Evolutionary conservation across 1,140 invertebrate genomes (phyloP).

Genomic region (Cotesia vestalis): DNA sequence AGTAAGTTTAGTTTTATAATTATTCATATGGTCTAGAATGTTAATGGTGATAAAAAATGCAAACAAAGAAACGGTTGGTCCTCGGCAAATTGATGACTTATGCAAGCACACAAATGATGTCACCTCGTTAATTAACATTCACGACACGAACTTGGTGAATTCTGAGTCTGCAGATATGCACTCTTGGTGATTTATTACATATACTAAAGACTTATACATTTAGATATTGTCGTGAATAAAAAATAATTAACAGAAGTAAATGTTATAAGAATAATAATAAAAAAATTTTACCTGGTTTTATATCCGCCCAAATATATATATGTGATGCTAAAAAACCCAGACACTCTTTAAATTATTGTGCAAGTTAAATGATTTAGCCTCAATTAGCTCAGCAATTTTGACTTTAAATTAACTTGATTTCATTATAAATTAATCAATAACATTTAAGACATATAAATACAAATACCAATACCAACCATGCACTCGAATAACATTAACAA

Average conservation of each 20-base stretch:
- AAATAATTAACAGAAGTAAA: neutral
- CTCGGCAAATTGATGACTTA: conserved; percentile 16
- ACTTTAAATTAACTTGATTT: conserved; percentile 1
- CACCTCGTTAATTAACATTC: conserved; percentile 26
- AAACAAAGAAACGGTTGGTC: conserved; percentile 21
- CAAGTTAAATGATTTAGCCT: conserved; percentile 28
- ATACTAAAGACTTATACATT: conserved; percentile 13
- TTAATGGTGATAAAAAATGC: conserved; percentile 9
- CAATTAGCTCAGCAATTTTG: conserved; percentile 24
- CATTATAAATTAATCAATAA: conserved; percentile 1
- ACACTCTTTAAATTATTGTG: conserved; percentile 20
- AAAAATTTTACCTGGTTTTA: conserved; percentile 12
- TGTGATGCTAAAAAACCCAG: neutral
- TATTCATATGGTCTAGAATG: conserved; percentile 8
- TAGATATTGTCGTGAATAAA: conserved; percentile 13
- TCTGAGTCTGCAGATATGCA: conserved; percentile 27
- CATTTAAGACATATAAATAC: no score
- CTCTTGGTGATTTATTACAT: conserved; percentile 19
- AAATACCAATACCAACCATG: conserved; percentile 7
- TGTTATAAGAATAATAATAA: neutral
- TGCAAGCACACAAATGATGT: conserved; percentile 20
- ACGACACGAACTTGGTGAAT: conserved; percentile 25
- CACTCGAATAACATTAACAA: neutral
- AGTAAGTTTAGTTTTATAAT: neutral
- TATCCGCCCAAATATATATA: neutral